phyloP scores from a whole-genome alignment of 2,888 invertebrate genomes.

The Dendrolimus houi region DNA sequence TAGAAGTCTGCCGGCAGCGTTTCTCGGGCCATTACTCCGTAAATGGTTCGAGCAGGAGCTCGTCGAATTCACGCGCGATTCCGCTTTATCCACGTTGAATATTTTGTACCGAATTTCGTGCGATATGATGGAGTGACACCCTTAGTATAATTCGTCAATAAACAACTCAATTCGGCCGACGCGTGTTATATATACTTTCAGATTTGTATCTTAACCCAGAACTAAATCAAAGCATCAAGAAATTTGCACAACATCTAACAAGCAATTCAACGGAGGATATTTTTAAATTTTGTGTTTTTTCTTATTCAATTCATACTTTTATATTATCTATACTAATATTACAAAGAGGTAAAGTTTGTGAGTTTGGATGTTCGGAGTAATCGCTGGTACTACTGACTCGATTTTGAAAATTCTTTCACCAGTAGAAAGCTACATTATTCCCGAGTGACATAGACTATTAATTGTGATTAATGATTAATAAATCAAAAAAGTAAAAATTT shows the following conservation, averaged over 20 bases:
- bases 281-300: too few relatives aligned
- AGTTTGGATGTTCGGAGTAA: too few relatives aligned
- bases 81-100: constrained; percentile 32
- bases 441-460: too few relatives aligned
- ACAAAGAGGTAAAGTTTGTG: too few relatives aligned
- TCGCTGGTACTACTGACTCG: too few relatives aligned
- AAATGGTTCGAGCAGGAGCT: constrained; percentile 43
- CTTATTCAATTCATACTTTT: too few relatives aligned
- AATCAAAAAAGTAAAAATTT: too few relatives aligned
- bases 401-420: too few relatives aligned
- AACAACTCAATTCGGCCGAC: constrained; percentile 35
- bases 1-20: constrained; percentile 36
- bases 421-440: too few relatives aligned
- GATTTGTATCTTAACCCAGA: constrained; percentile 37
- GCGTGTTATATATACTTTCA: constrained; percentile 18
- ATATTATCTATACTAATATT: too few relatives aligned
- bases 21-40: constrained; percentile 45
- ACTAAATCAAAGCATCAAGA: constrained; percentile 29
- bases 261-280: too few relatives aligned
- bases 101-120: constrained; percentile 17
- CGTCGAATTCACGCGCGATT: constrained; percentile 33
- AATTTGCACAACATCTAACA: constrained; percentile 13
- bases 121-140: constrained; percentile 26
- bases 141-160: constrained; percentile 40
- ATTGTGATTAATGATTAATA: too few relatives aligned